phyloP scores from a whole-genome alignment of 2,888 invertebrate species.

The Nephrotoma appendiculata region DNA sequence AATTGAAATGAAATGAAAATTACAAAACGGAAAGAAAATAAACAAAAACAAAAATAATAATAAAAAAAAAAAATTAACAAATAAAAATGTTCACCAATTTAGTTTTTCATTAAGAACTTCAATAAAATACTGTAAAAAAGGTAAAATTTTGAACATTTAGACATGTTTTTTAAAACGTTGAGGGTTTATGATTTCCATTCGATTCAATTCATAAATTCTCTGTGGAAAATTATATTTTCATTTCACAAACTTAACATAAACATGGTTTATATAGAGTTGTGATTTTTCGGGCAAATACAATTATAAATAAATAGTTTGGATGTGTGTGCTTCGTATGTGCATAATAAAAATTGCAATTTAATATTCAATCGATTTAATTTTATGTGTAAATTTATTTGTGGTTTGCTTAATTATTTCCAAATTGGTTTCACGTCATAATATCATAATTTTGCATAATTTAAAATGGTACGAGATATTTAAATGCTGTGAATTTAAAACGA shows the following conservation, averaged over 20 bases:
- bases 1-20: neutral
- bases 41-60: neutral
- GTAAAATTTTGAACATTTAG: neutral
- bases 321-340: neutral
- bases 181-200: neutral
- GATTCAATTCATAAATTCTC: neutral
- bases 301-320: neutral
- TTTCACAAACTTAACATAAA: neutral
- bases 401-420: no score
- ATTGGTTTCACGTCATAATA: no score
- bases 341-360: neutral
- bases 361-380: neutral
- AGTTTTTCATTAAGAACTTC: neutral
- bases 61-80: no score
- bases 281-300: neutral
- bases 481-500: no score
- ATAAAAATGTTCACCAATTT: neutral
- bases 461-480: no score
- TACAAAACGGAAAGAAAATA: neutral
- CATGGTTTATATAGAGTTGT: neutral
- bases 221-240: neutral
- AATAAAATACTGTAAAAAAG: neutral
- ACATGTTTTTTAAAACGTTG: neutral
- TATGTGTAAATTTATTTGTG: no score
- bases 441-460: no score